phyloP scores from a whole-genome alignment of 2,113 vertebrate species.

The Erythrocebus patas region DNA sequence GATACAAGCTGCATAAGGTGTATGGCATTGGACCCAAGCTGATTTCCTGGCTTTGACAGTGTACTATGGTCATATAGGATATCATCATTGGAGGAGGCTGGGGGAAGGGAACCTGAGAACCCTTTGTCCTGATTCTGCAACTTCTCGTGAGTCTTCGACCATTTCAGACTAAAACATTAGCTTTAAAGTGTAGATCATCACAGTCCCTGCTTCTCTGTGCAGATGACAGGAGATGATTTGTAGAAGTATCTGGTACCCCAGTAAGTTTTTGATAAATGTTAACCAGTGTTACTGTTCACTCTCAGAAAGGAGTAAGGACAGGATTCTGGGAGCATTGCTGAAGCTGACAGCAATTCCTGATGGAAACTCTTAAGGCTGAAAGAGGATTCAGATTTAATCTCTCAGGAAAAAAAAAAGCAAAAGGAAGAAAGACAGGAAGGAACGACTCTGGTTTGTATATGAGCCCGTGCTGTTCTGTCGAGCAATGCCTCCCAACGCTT shows the following conservation, averaged over 20 bases:
- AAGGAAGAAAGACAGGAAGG: background rate
- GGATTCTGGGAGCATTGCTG: background rate
- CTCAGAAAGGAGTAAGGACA: background rate
- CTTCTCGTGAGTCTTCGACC: background rate
- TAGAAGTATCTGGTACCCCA: background rate
- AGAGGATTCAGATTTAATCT: slow-evolving; percentile 7
- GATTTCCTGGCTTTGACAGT: background rate
- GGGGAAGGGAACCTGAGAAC: background rate
- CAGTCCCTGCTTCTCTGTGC: fast-evolving
- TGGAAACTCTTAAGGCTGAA: background rate
- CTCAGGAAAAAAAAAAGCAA: background rate
- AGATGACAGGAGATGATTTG: background rate
- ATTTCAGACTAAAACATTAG: background rate
- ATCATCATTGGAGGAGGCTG: fast-evolving
- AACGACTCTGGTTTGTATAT: background rate
- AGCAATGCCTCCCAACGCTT: background rate
- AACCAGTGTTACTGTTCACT: background rate
- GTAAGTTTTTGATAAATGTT: background rate
- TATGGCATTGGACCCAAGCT: background rate
- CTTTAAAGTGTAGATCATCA: background rate
- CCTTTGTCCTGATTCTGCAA: background rate
- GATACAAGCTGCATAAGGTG: background rate
- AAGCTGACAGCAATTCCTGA: background rate
- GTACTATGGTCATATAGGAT: fast-evolving
- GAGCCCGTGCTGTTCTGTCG: background rate